phyloP scores from a whole-genome alignment of 2,113 vertebrate genomes.

The Maccullochella peelii region DNA sequence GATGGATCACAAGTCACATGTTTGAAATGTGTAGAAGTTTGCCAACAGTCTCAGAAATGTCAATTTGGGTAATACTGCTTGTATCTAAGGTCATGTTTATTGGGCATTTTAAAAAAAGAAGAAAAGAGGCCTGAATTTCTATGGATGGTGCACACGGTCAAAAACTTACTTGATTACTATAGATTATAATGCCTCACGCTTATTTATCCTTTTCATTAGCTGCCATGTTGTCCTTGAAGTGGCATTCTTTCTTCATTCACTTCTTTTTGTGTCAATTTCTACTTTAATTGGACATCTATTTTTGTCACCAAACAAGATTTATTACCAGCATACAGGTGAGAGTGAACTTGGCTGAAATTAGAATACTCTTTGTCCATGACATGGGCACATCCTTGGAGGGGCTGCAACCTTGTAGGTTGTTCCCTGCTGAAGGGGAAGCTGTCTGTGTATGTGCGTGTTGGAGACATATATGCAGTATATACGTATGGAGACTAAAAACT shows the following conservation, averaged over 20 bases:
- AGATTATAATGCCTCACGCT: constrained; percentile 50
- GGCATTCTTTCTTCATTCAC: constrained; percentile 63
- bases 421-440: constrained; percentile 57
- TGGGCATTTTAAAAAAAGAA: background rate
- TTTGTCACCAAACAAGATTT: constrained; percentile 82
- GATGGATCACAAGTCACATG: background rate
- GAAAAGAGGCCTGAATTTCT: background rate
- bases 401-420: constrained; percentile 77
- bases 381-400: constrained; percentile 75
- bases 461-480: background rate
- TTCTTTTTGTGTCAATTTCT: constrained; percentile 80
- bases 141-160: background rate
- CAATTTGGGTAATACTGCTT: background rate
- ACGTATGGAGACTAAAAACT: constrained; percentile 20
- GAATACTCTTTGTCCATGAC: constrained; percentile 79
- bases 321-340: constrained; percentile 71
- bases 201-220: constrained; percentile 62
- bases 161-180: constrained; percentile 11
- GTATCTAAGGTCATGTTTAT: background rate
- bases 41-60: background rate
- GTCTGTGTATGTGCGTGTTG: constrained; percentile 28
- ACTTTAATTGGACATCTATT: constrained; percentile 81
- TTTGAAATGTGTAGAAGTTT: constrained; percentile 12
- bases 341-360: constrained; percentile 80
- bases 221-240: constrained; percentile 72